phyloP scores from a whole-genome alignment of 2,797 vertebrate species.

The Enteromius mattozi region DNA sequence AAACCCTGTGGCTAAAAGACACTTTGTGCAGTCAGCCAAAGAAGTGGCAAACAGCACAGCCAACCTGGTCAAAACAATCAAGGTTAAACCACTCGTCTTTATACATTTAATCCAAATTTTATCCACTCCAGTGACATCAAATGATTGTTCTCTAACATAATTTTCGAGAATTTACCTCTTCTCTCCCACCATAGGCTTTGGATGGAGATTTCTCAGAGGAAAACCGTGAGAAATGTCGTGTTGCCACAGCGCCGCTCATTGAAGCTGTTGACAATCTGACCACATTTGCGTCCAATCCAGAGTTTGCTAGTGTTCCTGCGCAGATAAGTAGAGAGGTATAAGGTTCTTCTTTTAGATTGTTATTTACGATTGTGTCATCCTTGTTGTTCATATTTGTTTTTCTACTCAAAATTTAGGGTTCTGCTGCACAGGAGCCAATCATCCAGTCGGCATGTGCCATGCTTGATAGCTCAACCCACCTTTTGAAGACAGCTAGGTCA shows the following conservation, averaged over 20 bases:
- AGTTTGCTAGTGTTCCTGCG: slow-evolving; percentile 94
- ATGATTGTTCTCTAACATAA: background rate
- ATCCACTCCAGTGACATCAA: background rate
- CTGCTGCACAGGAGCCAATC: slow-evolving; percentile 92
- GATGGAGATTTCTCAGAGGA: slow-evolving; percentile 97
- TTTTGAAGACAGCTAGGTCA: slow-evolving; percentile 91
- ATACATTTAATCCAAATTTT: background rate
- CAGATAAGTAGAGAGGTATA: slow-evolving; percentile 93
- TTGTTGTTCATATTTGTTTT: background rate
- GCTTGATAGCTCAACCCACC: slow-evolving; percentile 91
- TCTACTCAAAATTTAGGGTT: slow-evolving; percentile 79
- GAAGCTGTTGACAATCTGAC: slow-evolving; percentile 95
- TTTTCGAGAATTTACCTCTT: background rate
- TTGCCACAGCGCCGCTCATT: slow-evolving; percentile 88
- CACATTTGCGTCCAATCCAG: slow-evolving; percentile 92
- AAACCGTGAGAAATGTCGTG: slow-evolving; percentile 89
- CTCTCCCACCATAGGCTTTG: slow-evolving; percentile 77
- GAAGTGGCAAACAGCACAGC: slow-evolving; percentile 98
- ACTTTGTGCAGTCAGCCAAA: slow-evolving; percentile 97
- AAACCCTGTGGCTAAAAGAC: slow-evolving; percentile 93
- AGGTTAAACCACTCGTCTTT: slow-evolving; percentile 76
- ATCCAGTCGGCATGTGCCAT: slow-evolving; percentile 91
- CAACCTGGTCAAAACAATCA: slow-evolving; percentile 98
- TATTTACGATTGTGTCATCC: background rate
- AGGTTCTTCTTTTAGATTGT: background rate